Base-by-base conservation (phyloP, 2,888 invertebrate species). In the Acleris holmiana region DNA sequence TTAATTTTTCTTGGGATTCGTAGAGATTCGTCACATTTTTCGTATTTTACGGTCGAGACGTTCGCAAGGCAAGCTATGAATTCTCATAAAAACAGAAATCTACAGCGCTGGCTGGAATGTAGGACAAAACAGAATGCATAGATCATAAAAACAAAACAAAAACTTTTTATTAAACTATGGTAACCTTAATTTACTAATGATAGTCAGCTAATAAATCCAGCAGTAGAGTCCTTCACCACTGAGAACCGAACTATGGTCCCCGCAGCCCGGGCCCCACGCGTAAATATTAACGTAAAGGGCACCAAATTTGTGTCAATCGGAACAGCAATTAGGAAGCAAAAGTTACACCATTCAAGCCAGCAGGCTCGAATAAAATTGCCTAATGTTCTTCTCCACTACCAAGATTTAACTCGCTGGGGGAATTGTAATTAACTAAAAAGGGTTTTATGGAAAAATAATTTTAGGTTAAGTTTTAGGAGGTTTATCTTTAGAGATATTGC, bases 261-360 rank as follows among this genome's bases (percentile, higher is more conserved):
- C 55, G 40, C 53, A 53, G 51, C 10, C 53, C 61, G 47, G 49
- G 55, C 35, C 50, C 61, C 68, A 73, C 74, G 77, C 79, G 75
- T 84, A 83, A 85, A 84, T 82, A 81, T 80, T 76, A 77, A 73
- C 71, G 74, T 61, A 71, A 76, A 76, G 72, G 70, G 71, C 73
- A 76, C 63, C 72, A 72, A 76, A 77, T 82, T 81, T 78, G 79
- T 78, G 79, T 78, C 78, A 77, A 78, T 77, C 72, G 68, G 71
- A 73, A 77, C 75, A 82, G 82, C 78, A 83, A 85, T 86, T 85
- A 86, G 76, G 79, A 77, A 79, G 76, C 82, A 77, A 78, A 79
- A 83, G 77, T 82, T 80, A 72, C 71, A 73, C 77, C 79, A 79
- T 84, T 84, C 75, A 73, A 73, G 73, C 74, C 75, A 78, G 74